Evolutionary conservation across 2,797 vertebrate species (phyloP), one percentile per base, ranked within the genome.

Genomic region (Novumbra hubbsi): DNA sequence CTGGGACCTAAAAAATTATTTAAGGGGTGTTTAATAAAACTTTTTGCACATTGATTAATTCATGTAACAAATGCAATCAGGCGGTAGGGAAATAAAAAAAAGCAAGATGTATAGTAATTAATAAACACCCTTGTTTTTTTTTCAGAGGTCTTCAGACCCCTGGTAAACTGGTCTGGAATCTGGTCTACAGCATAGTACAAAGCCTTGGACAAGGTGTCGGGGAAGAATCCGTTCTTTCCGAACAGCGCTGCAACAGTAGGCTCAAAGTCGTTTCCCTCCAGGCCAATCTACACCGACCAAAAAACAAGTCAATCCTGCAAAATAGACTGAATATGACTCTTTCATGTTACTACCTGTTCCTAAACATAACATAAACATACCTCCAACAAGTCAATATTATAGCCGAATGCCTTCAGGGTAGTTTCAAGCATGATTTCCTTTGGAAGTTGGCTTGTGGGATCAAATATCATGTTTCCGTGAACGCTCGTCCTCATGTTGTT

Each of bases 221-320:
- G 97, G 90, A 98, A 98, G 88, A 99, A 98, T 1, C 97, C 97
- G 14, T 94, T 92, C 73, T 94, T 90, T 86, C 97, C 97, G 84
- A 99, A 99, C 78, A 98, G 79, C 19, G 95, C 93, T 73, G 97
- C 96, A 38, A 98, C 70, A 5, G 94, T 94, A 77, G 97, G 96
- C 79, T 98, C 96, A 78, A 98, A 95, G 5, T 93, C 95, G 73
- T 94, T 97, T 83, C 97, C 96, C 73, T 98, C 96, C 85, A 98
- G 87, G 70, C 96, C 96, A 89, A 98, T 73, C 97, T 99, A 74
- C 17, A 38, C 41, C 0, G 41, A 14, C 8, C 41, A 72, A 57
- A 73, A 85, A 48, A 62, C 41, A 2, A 50, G 15, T 49, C 15
- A 28, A 27, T 24, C 1, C 69, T 74, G 17, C 6, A 71, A 9